A percentile compares a stretch with the other conserved stretches of the same genome.
Conservation (phyloP, 2,113 vertebrate species). For the Anthoscopus minutus region DNA sequence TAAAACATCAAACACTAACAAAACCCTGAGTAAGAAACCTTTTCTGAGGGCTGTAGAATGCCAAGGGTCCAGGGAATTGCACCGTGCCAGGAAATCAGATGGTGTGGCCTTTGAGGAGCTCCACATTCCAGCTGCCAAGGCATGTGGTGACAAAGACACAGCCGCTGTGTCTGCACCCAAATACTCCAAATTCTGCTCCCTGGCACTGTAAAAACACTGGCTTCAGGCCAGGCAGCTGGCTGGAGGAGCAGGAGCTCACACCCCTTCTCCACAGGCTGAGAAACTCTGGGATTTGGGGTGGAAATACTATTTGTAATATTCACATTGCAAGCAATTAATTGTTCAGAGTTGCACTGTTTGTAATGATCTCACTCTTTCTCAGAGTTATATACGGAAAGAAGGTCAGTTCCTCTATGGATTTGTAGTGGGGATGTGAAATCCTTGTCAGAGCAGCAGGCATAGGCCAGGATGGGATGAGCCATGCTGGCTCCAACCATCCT, state of each 20-base stretch:
- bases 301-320: background rate
- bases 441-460: background rate
- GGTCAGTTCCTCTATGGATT: background rate
- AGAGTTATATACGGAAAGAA: background rate
- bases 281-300: background rate
- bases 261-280: background rate
- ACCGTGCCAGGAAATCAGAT: background rate
- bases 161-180: background rate
- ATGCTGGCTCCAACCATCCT: background rate
- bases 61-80: background rate
- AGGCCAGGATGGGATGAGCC: background rate
- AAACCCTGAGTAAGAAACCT: background rate
- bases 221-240: background rate
- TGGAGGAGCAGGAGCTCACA: background rate
- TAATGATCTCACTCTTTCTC: background rate
- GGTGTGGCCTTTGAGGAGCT: background rate
- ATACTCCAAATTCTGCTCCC: background rate
- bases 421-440: background rate
- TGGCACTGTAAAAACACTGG: background rate
- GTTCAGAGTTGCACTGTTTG: background rate
- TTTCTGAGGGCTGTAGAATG: background rate
- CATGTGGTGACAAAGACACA: background rate
- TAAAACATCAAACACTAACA: conserved; percentile 16
- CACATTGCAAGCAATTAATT: background rate
- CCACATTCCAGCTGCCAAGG: background rate